A percentile compares a stretch with the other conserved stretches of the same genome.
Conservation (phyloP, 2,888 invertebrate species). For the Tribolium freemani region DNA sequence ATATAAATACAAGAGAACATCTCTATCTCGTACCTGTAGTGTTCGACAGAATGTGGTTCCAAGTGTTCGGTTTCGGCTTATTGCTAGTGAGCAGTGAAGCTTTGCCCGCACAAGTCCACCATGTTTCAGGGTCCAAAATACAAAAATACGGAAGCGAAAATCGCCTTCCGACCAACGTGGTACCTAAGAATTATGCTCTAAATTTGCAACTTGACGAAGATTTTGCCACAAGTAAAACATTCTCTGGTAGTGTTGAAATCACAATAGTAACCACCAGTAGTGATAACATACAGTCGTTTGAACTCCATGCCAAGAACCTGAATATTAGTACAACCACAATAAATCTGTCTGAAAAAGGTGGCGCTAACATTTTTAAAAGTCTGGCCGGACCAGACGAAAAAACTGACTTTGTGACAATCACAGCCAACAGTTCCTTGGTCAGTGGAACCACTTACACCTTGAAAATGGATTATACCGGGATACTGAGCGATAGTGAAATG, state of each 20-base stretch:
- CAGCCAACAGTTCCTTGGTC: not conserved
- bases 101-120: too few species aligned
- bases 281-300: not conserved
- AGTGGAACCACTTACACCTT: constrained; percentile 51
- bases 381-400: not conserved
- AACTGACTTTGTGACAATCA: constrained; percentile 25
- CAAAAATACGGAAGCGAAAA: not conserved
- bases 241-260: constrained; percentile 41
- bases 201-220: constrained; percentile 17
- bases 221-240: constrained; percentile 2
- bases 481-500: constrained; percentile 63
- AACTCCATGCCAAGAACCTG: not conserved
- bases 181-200: not conserved
- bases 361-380: not conserved
- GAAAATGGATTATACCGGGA: constrained; percentile 53
- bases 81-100: too few species aligned
- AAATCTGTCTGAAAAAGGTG: not conserved
- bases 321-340: not conserved
- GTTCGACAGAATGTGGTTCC: too few species aligned
- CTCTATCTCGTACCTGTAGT: too few species aligned
- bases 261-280: not conserved
- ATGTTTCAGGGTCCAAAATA: too few species aligned
- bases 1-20: too few species aligned
- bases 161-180: not conserved
- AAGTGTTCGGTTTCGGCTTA: too few species aligned